Evolutionary conservation across 2,888 invertebrate genomes (phyloP).

Genomic region (Carterocephalus palaemon): DNA sequence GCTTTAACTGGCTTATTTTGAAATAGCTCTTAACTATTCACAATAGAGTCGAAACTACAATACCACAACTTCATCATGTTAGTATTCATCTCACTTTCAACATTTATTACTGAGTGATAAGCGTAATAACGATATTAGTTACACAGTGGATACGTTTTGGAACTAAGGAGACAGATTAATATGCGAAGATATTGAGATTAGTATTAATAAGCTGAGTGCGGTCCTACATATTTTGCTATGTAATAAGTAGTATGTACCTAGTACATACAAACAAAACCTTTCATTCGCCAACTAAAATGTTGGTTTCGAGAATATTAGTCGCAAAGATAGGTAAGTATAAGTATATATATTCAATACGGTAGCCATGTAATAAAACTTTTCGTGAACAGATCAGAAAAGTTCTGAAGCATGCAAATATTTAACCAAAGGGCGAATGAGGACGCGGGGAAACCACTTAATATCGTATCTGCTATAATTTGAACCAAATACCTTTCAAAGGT

Average conservation of each 20-base stretch:
- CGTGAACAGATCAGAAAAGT: constrained; percentile 20
- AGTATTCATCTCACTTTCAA: constrained; percentile 41
- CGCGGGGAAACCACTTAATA: constrained; percentile 5
- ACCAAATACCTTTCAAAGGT: constrained; percentile 13
- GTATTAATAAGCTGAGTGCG: no score
- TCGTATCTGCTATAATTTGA: constrained; percentile 9
- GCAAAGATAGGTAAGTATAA: constrained; percentile 13
- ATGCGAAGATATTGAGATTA: no score
- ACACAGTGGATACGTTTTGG: constrained; percentile 27
- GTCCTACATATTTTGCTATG: no score
- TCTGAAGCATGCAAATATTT: constrained; percentile 17
- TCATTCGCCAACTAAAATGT: no score
- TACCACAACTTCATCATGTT: constrained; percentile 25
- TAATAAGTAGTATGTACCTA: no score
- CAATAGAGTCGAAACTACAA: constrained; percentile 4
- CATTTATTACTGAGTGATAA: constrained; percentile 42
- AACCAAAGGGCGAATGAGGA: constrained; percentile 16
- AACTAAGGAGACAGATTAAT: no score
- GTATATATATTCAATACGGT: constrained; percentile 13
- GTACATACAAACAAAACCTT: no score
- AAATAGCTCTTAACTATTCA: constrained; percentile 3
- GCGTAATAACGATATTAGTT: constrained; percentile 37
- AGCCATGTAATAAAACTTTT: no score
- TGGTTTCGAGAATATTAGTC: constrained; percentile 3
- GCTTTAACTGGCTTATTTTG: not conserved